Conservation (phyloP, 2,113 vertebrate genomes). For the Gasterosteus aculeatus region DNA sequence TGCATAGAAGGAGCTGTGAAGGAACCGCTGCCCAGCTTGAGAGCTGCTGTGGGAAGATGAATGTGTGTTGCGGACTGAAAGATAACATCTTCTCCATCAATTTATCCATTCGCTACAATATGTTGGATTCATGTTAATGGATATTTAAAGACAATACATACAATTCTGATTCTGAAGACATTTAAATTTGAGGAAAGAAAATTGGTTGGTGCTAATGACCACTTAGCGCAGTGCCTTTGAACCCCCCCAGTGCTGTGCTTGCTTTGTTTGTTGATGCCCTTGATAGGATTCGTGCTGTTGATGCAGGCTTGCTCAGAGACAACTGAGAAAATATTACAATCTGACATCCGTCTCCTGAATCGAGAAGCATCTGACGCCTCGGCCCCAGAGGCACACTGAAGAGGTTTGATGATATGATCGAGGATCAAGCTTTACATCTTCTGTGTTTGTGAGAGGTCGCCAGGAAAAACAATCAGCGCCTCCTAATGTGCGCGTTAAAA, state of each 20-base stretch:
- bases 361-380: not conserved
- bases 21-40: too few relatives aligned
- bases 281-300: not conserved
- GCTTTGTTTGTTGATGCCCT: slow-evolving; percentile 5
- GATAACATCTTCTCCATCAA: too few relatives aligned
- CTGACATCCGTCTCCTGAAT: not conserved
- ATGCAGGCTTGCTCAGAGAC: slow-evolving; percentile 3
- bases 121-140: too few relatives aligned
- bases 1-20: not conserved
- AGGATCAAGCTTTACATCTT: not conserved
- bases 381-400: not conserved
- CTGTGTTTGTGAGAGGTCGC: slow-evolving; percentile 6
- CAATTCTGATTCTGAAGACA: too few relatives aligned
- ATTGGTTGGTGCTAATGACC: not conserved
- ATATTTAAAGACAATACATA: too few relatives aligned
- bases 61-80: too few relatives aligned
- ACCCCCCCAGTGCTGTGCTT: slow-evolving; percentile 17
- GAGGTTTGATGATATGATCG: slow-evolving; percentile 11
- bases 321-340: slow-evolving; percentile 12
- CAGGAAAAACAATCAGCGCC: slow-evolving; percentile 17
- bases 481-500: not conserved
- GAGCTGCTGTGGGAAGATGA: too few relatives aligned
- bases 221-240: not conserved
- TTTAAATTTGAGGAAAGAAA: too few relatives aligned
- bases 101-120: too few relatives aligned